Evolutionary conservation across 1,140 invertebrate genomes (phyloP), one percentile per base, ranked within the genome.

Genomic region (Calephelis virginiensis): DNA sequence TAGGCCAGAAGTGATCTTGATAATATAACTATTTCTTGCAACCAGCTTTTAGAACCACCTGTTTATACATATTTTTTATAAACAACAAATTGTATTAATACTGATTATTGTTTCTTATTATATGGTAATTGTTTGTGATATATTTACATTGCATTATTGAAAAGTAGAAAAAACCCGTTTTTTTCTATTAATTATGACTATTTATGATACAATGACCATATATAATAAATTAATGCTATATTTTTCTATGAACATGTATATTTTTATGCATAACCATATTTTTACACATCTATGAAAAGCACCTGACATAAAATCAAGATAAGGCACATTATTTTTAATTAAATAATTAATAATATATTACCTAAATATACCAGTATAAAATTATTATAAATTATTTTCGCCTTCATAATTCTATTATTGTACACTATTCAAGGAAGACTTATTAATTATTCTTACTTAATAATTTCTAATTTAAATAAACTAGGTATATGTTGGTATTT

Each of bases 11-110:
- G 6, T 43, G 40, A 43, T 7, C 4, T 53, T 53, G 50, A 53
- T 11, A 53, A 17, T 53, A 53, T 53, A 53, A 53, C 11, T 53
- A 53, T 43, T 8, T 43, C 40, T 43, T 43, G 6, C 40, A 17
- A 28, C 8, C 50, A 17, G 5, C 14, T 10, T 53, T 28, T 53
- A 17, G 14, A 17, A 53, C 50, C 9, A 53, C 17, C 13, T 53
- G 14, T 43, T 43, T 43, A 43, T 53, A 53, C 50, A 53, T 69
- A 69, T 64, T 80, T 75, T 65, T 79, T 75, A 85, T 84, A 83
- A 86, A 85, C 86, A 82, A 85, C 71, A 76, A 81, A 85, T 82
- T 81, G 76, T 79, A 81, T 84, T 89, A 89, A 89, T 89, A 89
- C 86, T 89, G 86, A 89, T 89, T 88, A 86, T 77, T 85, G 71